Percentiles rank a stretch among this genome's conserved stretches.
phyloP scores from a whole-genome alignment of 2,113 vertebrate species.

The Crypturellus undulatus region DNA sequence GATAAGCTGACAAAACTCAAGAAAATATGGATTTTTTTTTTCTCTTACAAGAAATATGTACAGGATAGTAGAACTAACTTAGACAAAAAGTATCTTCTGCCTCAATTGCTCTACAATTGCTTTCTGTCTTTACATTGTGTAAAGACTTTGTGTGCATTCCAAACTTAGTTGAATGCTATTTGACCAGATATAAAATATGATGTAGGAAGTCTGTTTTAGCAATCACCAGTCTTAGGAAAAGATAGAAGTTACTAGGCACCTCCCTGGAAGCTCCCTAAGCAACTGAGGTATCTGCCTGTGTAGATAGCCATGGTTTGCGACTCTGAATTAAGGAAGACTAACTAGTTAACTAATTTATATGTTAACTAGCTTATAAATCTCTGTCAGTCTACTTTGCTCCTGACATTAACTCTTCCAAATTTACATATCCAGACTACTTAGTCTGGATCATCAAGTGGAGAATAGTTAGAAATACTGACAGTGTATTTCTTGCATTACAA shows the following conservation, averaged over 20 bases:
- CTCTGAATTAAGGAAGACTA: neutral
- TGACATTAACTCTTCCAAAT: too few species aligned
- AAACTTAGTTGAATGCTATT: neutral
- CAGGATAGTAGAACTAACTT: neutral
- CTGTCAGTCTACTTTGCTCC: too few species aligned
- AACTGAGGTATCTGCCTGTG: fast-evolving
- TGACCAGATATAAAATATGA: neutral
- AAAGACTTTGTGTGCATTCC: neutral
- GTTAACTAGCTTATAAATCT: neutral
- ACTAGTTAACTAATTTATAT: neutral
- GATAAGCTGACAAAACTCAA: neutral
- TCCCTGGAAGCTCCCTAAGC: neutral
- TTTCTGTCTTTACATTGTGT: neutral
- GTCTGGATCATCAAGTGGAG: neutral
- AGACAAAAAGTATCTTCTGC: neutral
- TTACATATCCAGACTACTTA: too few species aligned
- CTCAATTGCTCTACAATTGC: neutral
- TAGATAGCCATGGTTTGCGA: neutral
- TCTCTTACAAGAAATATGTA: neutral
- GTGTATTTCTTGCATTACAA: neutral
- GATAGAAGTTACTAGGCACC: neutral
- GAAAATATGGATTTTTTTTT: neutral
- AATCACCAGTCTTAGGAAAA: neutral
- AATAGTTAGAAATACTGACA: neutral
- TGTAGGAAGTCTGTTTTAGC: neutral